A percentile compares a stretch with the other conserved stretches of the same genome.
These are phyloP conservation scores for Helicoverpa zea DNA, from an alignment of 1,140 invertebrate species.

Conservation along the genomic window DNA sequence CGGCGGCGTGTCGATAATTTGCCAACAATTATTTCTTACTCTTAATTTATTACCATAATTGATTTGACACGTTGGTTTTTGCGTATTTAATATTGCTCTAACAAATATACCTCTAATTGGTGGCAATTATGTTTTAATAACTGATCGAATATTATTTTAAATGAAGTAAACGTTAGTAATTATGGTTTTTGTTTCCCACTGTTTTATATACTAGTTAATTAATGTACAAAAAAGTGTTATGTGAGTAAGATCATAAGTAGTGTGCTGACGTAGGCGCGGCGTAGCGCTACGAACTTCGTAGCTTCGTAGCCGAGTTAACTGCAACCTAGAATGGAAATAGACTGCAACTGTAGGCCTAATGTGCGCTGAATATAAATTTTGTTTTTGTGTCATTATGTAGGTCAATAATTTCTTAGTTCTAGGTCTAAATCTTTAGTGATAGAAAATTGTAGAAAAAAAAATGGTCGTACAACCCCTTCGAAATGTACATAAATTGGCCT, in stretches of 20 bases:
- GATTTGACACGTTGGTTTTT: conserved; percentile 43
- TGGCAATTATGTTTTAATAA: conserved; percentile 36
- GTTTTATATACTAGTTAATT: background rate
- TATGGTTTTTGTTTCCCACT: conserved; percentile 42
- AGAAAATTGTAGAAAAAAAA: too few relatives aligned
- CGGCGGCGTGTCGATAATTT: conserved; percentile 35
- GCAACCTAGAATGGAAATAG: conserved; percentile 10
- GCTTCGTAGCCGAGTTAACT: background rate
- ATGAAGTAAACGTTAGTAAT: background rate
- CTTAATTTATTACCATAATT: conserved; percentile 47
- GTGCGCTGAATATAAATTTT: background rate
- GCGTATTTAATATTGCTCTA: conserved; percentile 10
- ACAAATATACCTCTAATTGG: conserved; percentile 31
- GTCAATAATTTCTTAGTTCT: too few relatives aligned
- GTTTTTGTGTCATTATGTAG: background rate
- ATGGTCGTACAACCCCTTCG: too few relatives aligned
- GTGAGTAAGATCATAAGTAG: background rate
- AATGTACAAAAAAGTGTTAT: background rate
- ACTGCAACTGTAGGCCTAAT: background rate
- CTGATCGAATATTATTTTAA: conserved; percentile 17
- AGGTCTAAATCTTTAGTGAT: too few relatives aligned
- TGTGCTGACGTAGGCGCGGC: background rate
- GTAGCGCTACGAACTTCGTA: conserved; percentile 27
- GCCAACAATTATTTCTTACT: conserved; percentile 26
- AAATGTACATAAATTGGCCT: too few relatives aligned